Evolutionary conservation across 2,888 invertebrate genomes (phyloP).

Genomic region (Spodoptera exigua): DNA sequence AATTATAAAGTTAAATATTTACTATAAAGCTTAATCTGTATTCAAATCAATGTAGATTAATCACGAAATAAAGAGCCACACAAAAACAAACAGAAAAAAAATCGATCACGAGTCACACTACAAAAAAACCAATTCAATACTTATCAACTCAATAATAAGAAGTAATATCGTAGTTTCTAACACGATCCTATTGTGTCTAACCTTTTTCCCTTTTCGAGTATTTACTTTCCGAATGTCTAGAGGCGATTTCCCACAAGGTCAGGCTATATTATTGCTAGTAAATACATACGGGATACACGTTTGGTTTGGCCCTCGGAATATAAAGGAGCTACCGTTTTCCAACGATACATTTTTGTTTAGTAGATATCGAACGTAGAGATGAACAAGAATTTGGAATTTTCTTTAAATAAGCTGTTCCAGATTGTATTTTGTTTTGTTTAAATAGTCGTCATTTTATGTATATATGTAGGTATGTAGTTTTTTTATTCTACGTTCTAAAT

Average conservation of each 20-base stretch:
- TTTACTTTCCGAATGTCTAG: slow-evolving; percentile 32
- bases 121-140: background rate
- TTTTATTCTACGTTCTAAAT: too few relatives aligned
- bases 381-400: too few relatives aligned
- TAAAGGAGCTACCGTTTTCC: background rate
- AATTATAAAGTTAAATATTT: too few relatives aligned
- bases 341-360: slow-evolving; percentile 5
- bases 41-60: too few relatives aligned
- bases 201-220: slow-evolving; percentile 27
- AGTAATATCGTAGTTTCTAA: slow-evolving; percentile 29
- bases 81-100: too few relatives aligned
- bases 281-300: background rate
- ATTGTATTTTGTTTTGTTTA: too few relatives aligned
- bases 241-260: slow-evolving; percentile 14
- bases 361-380: background rate
- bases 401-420: too few relatives aligned
- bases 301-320: slow-evolving; percentile 10
- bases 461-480: too few relatives aligned
- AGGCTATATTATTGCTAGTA: slow-evolving; percentile 15
- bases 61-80: too few relatives aligned
- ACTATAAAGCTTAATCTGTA: too few relatives aligned
- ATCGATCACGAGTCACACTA: background rate
- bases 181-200: slow-evolving; percentile 23
- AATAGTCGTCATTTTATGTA: too few relatives aligned
- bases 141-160: slow-evolving; percentile 24